Evolutionary conservation across 2,113 vertebrate genomes (phyloP).

Genomic region (Caretta caretta): DNA sequence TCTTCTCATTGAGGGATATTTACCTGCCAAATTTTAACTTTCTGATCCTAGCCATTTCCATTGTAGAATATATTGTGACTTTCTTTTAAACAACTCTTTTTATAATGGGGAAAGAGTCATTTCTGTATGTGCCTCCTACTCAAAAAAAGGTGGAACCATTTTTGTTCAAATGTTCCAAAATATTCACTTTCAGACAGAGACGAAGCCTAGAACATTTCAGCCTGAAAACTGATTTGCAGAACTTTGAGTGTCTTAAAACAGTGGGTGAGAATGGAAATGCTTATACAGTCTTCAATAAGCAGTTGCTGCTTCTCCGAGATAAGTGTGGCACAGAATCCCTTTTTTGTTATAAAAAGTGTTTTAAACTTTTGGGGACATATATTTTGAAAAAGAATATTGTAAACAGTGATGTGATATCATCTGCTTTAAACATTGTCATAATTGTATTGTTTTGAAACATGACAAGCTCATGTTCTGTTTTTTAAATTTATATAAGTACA

Average conservation of each 20-base stretch:
- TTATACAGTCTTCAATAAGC: not conserved
- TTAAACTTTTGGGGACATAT: not conserved
- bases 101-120: not conserved
- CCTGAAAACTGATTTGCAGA: not conserved
- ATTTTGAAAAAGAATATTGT: not conserved
- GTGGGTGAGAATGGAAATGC: not conserved
- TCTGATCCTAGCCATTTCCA: not conserved
- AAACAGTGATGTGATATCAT: not conserved
- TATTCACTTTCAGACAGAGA: not conserved
- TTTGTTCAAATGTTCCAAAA: not conserved
- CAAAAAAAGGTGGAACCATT: not conserved
- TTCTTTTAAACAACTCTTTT: not conserved
- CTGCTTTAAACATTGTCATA: not conserved
- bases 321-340: rapidly evolving
- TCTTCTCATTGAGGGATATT: not conserved
- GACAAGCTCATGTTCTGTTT: rapidly evolving
- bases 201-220: not conserved
- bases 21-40: not conserved
- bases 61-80: not conserved
- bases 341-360: not conserved
- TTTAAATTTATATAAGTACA: not conserved
- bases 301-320: not conserved
- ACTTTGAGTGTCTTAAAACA: not conserved
- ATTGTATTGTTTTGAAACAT: not conserved
- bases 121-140: rapidly evolving